phyloP scores from a whole-genome alignment of 2,113 vertebrate genomes.

The Vidua chalybeata region DNA sequence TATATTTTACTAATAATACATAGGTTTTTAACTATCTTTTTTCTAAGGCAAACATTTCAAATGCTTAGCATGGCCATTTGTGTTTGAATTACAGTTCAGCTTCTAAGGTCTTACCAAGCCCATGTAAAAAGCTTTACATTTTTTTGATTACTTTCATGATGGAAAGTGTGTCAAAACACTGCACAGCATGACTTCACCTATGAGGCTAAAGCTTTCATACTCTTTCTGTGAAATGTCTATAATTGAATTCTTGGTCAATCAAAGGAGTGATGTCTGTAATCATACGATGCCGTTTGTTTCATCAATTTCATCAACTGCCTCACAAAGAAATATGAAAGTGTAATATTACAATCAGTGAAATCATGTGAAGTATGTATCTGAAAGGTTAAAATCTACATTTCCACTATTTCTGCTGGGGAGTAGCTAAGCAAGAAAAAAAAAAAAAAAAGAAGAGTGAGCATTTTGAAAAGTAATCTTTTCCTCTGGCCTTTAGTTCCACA shows the following conservation, averaged over 20 bases:
- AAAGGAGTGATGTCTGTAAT: neutral
- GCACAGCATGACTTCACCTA: neutral
- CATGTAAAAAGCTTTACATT: neutral
- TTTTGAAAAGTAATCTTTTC: constrained; percentile 43
- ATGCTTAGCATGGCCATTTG: neutral
- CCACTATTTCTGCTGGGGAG: neutral
- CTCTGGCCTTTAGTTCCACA: constrained; percentile 39
- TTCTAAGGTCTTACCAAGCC: neutral
- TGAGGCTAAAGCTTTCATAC: neutral
- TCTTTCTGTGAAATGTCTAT: neutral
- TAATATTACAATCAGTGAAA: neutral
- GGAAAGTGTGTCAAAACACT: neutral
- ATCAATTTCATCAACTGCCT: neutral
- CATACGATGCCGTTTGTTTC: neutral
- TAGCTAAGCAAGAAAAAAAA: neutral
- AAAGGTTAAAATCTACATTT: constrained; percentile 60
- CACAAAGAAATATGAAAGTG: neutral
- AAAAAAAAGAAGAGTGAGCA: neutral
- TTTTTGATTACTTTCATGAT: neutral
- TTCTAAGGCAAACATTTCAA: neutral
- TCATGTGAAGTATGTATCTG: neutral
- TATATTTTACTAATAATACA: neutral
- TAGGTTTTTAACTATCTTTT: neutral
- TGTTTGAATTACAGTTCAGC: neutral
- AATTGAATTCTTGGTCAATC: neutral